A percentile compares a stretch with the other conserved stretches of the same genome.
These are phyloP conservation scores for Oppia nitens DNA, from an alignment of 1,140 invertebrate genomes.

Conservation along the genomic window DNA sequence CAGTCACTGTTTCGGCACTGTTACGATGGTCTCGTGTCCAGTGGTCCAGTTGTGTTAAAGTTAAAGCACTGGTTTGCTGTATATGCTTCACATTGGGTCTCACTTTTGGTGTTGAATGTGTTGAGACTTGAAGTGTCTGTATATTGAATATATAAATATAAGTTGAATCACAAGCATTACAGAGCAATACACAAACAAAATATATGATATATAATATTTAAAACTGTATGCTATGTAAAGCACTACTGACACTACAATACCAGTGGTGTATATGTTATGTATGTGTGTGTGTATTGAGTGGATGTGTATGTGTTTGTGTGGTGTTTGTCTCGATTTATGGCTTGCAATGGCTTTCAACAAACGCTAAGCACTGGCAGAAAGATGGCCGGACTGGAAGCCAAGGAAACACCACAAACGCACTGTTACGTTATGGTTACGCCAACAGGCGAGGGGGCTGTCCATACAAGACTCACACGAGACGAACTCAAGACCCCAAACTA, in stretches of 20 bases:
- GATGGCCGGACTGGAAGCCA: constrained; percentile 1
- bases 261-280: constrained; percentile 16
- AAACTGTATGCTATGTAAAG: too few species aligned
- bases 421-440: neutral
- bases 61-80: too few species aligned
- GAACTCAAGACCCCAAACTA: neutral
- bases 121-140: too few species aligned
- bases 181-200: neutral
- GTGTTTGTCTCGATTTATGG: constrained; percentile 3
- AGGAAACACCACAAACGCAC: constrained; percentile 18
- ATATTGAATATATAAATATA: too few species aligned
- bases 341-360: constrained; percentile 12
- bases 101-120: too few species aligned
- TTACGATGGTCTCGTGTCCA: too few species aligned
- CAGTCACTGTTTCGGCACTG: too few species aligned
- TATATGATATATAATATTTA: neutral
- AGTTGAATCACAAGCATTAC: neutral
- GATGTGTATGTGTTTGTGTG: constrained; percentile 12
- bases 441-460: neutral
- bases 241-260: too few species aligned
- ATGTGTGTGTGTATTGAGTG: constrained; percentile 1
- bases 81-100: too few species aligned
- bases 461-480: constrained; percentile 10
- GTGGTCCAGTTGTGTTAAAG: too few species aligned
- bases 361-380: constrained; percentile 11